Conservation (phyloP, 2,113 vertebrate species). For the Chiloscyllium plagiosum region DNA sequence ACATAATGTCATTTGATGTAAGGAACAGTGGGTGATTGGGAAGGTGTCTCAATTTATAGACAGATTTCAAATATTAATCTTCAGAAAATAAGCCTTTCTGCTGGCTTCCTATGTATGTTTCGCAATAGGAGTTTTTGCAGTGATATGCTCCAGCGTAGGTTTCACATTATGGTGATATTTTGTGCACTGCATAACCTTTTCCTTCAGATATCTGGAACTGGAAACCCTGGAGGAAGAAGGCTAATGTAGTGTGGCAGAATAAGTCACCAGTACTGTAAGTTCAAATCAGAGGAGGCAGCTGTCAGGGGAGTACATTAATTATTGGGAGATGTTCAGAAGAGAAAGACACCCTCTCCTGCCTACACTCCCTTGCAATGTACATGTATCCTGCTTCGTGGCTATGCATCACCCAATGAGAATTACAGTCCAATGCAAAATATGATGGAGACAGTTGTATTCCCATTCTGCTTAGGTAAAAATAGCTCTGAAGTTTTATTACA, state of each 20-base stretch:
- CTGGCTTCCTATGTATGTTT: not conserved
- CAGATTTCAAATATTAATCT: not conserved
- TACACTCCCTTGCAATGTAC: not conserved
- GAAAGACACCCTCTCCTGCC: not conserved
- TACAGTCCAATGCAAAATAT: not conserved
- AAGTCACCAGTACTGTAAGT: not conserved
- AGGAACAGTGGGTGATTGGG: not conserved
- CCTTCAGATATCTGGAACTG: not conserved
- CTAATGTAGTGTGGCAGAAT: not conserved
- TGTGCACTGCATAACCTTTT: not conserved
- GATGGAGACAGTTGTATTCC: not conserved
- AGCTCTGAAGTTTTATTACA: not conserved
- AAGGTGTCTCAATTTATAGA: not conserved
- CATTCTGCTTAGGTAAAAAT: not conserved
- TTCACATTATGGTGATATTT: not conserved
- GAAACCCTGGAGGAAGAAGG: not conserved
- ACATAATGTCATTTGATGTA: not conserved
- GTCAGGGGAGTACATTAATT: not conserved
- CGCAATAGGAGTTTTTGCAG: not conserved
- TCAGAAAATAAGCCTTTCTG: not conserved
- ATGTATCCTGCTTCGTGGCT: not conserved
- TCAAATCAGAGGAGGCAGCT: not conserved
- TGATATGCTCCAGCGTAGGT: not conserved
- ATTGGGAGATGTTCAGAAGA: not conserved
- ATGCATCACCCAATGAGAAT: not conserved